These are phyloP conservation scores for Brachynemurus nebulosus DNA, from an alignment of 2,888 invertebrate species.

Conservation along the genomic window DNA sequence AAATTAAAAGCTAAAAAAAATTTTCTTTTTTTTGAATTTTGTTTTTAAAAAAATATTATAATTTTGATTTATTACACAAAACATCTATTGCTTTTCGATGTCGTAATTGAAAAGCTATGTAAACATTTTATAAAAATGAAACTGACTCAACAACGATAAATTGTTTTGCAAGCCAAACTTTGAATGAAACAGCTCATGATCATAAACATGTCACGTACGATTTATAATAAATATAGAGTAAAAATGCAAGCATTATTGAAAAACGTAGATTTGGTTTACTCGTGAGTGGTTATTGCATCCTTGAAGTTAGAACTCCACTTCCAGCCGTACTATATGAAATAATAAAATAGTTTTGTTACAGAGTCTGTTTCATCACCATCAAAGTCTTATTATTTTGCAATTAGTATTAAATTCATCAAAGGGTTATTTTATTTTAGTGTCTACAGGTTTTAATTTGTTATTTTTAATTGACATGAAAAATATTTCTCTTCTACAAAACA, in stretches of 20 bases:
- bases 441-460: too few relatives aligned
- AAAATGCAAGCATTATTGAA: constrained; percentile 31
- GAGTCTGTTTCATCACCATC: constrained; percentile 11
- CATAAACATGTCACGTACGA: constrained; percentile 35
- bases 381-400: constrained; percentile 1
- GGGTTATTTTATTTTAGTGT: too few relatives aligned
- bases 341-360: constrained; percentile 22
- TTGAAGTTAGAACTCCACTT: constrained; percentile 94
- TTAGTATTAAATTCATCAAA: too few relatives aligned
- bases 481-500: too few relatives aligned
- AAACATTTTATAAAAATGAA: too few relatives aligned
- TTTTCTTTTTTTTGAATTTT: neutral
- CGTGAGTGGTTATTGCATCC: constrained; percentile 83
- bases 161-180: constrained; percentile 10
- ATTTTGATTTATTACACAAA: neutral
- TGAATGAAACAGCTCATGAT: constrained; percentile 30
- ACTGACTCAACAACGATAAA: neutral
- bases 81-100: too few relatives aligned
- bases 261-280: constrained; percentile 52
- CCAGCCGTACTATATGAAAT: constrained; percentile 72
- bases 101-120: too few relatives aligned
- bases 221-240: constrained; percentile 25
- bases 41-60: neutral
- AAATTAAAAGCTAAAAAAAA: neutral
- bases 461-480: too few relatives aligned